Conservation (phyloP, 1,140 invertebrate genomes). For the Anastrepha obliqua region DNA sequence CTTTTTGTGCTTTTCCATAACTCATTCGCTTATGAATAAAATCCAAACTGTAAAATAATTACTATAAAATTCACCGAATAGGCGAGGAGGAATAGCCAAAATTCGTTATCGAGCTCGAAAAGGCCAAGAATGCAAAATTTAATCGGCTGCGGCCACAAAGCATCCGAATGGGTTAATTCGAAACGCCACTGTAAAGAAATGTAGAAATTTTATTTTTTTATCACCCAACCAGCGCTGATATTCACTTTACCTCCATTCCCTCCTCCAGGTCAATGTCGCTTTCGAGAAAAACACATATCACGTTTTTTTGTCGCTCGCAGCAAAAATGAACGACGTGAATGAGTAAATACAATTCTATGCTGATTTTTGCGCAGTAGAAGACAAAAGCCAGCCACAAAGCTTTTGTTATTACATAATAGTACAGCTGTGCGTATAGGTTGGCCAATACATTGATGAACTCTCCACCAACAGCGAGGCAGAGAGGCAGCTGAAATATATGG, state of each 20-base stretch:
- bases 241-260: not conserved
- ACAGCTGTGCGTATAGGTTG: constrained; percentile 70
- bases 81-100: constrained; percentile 66
- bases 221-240: not conserved
- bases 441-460: constrained; percentile 65
- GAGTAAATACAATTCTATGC: constrained; percentile 64
- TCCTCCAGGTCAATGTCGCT: not conserved
- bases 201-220: not conserved
- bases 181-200: not conserved
- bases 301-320: constrained; percentile 56
- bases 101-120: constrained; percentile 64
- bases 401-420: constrained; percentile 65
- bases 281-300: not conserved
- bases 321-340: constrained; percentile 64
- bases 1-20: too few relatives aligned
- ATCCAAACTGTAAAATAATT: constrained; percentile 66
- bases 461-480: constrained; percentile 37
- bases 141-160: constrained; percentile 13
- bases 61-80: constrained; percentile 69
- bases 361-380: constrained; percentile 65
- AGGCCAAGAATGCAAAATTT: constrained; percentile 64
- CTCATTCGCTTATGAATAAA: not conserved
- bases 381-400: constrained; percentile 67
- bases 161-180: not conserved
- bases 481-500: constrained; percentile 46